These are phyloP conservation scores for Tenthredo notha DNA, from an alignment of 2,888 invertebrate species.

Conservation along the genomic window DNA sequence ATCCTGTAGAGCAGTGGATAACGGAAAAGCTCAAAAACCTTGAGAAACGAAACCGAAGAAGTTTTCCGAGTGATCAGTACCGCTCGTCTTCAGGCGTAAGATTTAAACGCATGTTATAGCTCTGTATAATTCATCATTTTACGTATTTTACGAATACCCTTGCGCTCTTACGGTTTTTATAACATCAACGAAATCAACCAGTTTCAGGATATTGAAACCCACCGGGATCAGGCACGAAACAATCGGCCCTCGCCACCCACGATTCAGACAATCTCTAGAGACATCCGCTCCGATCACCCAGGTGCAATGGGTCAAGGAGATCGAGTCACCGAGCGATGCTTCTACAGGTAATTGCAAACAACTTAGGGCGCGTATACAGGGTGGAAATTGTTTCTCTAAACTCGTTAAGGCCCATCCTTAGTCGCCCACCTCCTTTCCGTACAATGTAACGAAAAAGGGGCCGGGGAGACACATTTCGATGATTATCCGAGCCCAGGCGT, in stretches of 20 bases:
- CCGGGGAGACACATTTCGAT: too few relatives aligned
- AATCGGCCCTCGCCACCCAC: constrained; percentile 32
- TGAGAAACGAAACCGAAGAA: constrained; percentile 27
- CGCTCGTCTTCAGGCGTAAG: constrained; percentile 9
- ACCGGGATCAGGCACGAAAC: not conserved
- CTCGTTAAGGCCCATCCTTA: too few relatives aligned
- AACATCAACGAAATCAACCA: not conserved
- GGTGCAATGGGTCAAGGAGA: constrained; percentile 38
- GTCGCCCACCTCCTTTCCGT: too few relatives aligned
- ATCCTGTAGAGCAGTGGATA: constrained; percentile 43
- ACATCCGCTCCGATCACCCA: constrained; percentile 44
- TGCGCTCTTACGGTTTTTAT: not conserved
- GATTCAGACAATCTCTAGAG: constrained; percentile 17
- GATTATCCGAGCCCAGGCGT: too few relatives aligned
- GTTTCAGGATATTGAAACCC: constrained; percentile 11
- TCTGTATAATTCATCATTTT: not conserved
- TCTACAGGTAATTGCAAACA: constrained; percentile 27
- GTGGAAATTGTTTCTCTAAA: not conserved
- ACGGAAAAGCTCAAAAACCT: constrained; percentile 10
- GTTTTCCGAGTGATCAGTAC: not conserved
- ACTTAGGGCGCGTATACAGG: not conserved
- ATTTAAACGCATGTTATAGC: not conserved
- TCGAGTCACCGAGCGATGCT: constrained; percentile 28
- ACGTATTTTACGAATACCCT: not conserved
- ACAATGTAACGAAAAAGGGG: too few relatives aligned